A percentile compares a stretch with the other conserved stretches of the same genome.
Conservation (phyloP, 2,113 vertebrate species). For the Sceloporus undulatus region DNA sequence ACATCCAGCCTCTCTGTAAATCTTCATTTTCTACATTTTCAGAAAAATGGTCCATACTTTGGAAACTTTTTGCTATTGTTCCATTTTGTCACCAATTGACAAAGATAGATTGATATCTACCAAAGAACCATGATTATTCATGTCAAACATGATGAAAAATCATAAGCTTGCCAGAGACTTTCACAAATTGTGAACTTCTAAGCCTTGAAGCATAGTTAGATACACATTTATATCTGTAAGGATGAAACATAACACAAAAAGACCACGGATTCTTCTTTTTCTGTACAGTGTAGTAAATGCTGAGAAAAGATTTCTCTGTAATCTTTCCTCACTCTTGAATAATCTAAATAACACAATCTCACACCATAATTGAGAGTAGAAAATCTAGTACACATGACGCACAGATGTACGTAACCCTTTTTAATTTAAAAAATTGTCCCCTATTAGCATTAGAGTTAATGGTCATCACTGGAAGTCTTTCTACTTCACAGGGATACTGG, state of each 20-base stretch:
- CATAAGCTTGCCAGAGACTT: constrained; percentile 20
- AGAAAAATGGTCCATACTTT: constrained; percentile 39
- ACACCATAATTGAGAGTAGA: not conserved
- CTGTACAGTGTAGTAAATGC: not conserved
- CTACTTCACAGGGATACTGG: no score
- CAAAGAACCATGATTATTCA: not conserved
- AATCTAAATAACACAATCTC: constrained; percentile 2
- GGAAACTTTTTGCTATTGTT: constrained; percentile 30
- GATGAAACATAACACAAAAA: not conserved
- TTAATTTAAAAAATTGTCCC: no score
- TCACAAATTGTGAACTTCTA: constrained; percentile 6
- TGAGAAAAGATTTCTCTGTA: not conserved
- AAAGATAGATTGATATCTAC: constrained; percentile 12
- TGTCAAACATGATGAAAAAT: not conserved
- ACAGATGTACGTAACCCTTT: no score
- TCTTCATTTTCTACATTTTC: constrained; percentile 50
- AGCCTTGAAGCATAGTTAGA: not conserved
- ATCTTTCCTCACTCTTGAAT: not conserved
- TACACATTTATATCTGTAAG: not conserved
- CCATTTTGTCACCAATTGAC: not conserved
- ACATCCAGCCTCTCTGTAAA: constrained; percentile 23
- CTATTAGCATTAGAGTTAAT: no score
- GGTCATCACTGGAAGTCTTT: no score
- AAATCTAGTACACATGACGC: no score
- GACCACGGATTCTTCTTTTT: not conserved